phyloP scores from a whole-genome alignment of 1,140 invertebrate species.

The Tetragnatha versicolor region DNA sequence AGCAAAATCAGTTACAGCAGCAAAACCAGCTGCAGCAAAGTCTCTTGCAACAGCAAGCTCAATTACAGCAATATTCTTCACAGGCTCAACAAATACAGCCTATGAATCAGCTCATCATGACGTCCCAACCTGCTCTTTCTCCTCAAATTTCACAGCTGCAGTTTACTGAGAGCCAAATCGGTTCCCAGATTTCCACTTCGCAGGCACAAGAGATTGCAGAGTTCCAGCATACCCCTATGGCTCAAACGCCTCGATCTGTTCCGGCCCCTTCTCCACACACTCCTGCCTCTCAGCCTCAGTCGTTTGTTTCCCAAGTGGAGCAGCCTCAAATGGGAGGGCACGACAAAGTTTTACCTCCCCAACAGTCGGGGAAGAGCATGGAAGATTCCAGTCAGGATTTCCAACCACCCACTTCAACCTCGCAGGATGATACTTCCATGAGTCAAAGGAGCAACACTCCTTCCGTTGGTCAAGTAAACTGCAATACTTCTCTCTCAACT shows the following conservation, averaged over 20 bases:
- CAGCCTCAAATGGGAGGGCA: neutral
- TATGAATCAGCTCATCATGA: conserved; percentile 2
- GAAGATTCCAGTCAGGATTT: conserved; percentile 1
- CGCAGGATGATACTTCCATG: neutral
- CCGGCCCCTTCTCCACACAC: conserved; percentile 8
- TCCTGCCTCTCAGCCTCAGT: conserved; percentile 11
- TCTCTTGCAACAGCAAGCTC: neutral
- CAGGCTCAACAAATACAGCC: too few species aligned
- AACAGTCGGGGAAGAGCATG: neutral
- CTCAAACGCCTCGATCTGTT: conserved; percentile 24
- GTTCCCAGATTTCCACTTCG: neutral
- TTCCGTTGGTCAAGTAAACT: too few species aligned
- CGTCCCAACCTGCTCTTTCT: conserved; percentile 4
- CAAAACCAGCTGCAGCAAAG: neutral
- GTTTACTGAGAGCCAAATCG: conserved; percentile 6
- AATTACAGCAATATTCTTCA: too few species aligned
- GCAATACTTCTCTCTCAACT: too few species aligned
- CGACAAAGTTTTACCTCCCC: neutral
- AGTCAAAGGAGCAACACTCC: neutral
- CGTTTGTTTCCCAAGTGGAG: conserved; percentile 11
- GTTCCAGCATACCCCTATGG: neutral
- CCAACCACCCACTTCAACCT: neutral
- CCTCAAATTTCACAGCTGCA: conserved; percentile 18
- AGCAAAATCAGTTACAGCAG: neutral
- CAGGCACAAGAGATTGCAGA: neutral